Conservation (phyloP, 2,888 invertebrate species). For the Criorhina ranunculi region DNA sequence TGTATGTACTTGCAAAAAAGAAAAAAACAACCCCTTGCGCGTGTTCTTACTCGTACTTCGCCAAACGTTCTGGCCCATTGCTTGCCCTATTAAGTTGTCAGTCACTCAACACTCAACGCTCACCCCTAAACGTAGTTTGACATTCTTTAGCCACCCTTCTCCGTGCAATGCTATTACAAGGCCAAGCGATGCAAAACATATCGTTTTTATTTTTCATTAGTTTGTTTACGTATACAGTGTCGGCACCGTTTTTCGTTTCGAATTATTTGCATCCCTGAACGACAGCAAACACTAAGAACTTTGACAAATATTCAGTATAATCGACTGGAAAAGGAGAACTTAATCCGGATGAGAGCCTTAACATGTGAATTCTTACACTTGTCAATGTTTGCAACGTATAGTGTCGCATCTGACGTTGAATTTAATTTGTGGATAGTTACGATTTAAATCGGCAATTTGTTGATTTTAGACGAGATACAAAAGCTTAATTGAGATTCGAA, state of each 20-base stretch:
- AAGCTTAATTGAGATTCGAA: slow-evolving; percentile 24
- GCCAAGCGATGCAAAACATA: slow-evolving; percentile 61
- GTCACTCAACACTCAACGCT: slow-evolving; percentile 77
- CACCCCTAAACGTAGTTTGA: slow-evolving; percentile 64
- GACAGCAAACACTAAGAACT: slow-evolving; percentile 49
- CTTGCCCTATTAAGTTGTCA: slow-evolving; percentile 77
- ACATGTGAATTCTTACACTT: slow-evolving; percentile 73
- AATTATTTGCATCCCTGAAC: slow-evolving; percentile 64
- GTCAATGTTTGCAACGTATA: slow-evolving; percentile 27
- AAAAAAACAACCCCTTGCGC: slow-evolving; percentile 68
- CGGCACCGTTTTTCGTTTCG: slow-evolving; percentile 32
- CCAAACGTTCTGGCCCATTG: slow-evolving; percentile 73
- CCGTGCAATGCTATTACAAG: slow-evolving; percentile 43
- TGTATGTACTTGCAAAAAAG: slow-evolving; percentile 61
- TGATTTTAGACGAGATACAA: slow-evolving; percentile 42
- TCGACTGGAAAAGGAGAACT: slow-evolving; percentile 64
- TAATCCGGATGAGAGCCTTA: slow-evolving; percentile 46
- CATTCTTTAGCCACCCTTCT: slow-evolving; percentile 42
- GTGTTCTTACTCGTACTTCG: slow-evolving; percentile 53
- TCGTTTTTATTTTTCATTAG: slow-evolving; percentile 42
- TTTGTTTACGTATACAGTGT: slow-evolving; percentile 45
- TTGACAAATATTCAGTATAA: slow-evolving; percentile 69
- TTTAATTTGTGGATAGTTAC: slow-evolving; percentile 22
- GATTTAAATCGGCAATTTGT: slow-evolving; percentile 54
- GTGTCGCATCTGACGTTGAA: slow-evolving; percentile 18